Percentiles rank a stretch among this genome's conserved stretches.
Evolutionary conservation across 2,113 vertebrate species (phyloP).

Genomic region (Urocolius indicus): DNA sequence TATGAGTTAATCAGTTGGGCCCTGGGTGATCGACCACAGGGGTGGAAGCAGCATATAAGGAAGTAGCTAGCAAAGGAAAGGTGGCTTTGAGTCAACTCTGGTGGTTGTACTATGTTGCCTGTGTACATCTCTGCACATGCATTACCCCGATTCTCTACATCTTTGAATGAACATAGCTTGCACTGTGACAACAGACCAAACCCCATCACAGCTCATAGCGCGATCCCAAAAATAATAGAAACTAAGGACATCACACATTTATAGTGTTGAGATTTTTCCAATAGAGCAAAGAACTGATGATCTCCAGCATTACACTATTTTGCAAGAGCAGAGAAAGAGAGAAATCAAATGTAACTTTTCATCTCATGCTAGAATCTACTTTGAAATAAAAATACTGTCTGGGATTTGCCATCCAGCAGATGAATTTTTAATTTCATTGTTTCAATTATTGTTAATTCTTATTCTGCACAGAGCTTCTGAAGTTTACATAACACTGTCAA

Average conservation of each 20-base stretch:
- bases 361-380: not conserved
- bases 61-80: too few relatives aligned
- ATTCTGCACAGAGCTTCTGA: not conserved
- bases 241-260: not conserved
- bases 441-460: not conserved
- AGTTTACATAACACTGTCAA: not conserved
- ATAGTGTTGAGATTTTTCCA: not conserved
- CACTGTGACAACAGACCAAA: not conserved
- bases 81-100: too few relatives aligned
- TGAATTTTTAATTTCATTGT: not conserved
- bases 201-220: not conserved
- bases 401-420: not conserved
- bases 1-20: too few relatives aligned
- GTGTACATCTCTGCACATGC: too few relatives aligned
- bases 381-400: not conserved
- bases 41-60: too few relatives aligned
- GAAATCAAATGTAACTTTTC: not conserved
- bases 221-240: not conserved
- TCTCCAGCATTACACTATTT: not conserved
- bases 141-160: too few relatives aligned
- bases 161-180: too few relatives aligned
- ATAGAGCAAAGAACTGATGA: not conserved
- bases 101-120: too few relatives aligned
- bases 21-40: too few relatives aligned
- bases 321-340: not conserved